Conservation (phyloP, 2,113 vertebrate species). For the Cottus gobio region DNA sequence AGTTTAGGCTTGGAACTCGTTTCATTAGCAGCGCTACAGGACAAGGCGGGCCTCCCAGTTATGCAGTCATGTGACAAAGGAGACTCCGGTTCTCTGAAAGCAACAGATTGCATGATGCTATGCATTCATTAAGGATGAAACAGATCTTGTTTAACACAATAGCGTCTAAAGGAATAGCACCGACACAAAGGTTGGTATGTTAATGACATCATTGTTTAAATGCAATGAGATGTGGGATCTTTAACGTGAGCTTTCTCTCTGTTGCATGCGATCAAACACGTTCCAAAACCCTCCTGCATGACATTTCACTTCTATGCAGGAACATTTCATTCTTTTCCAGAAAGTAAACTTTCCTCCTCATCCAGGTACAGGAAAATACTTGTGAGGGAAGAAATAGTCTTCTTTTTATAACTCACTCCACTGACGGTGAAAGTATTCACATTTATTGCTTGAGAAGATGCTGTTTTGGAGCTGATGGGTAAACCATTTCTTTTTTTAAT, state of each 20-base stretch:
- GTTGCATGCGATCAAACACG: slow-evolving; percentile 21
- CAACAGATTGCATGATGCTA: not conserved
- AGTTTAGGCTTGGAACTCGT: slow-evolving; percentile 66
- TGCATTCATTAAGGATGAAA: not conserved
- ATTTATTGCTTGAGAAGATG: slow-evolving; percentile 33
- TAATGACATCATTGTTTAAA: slow-evolving; percentile 35
- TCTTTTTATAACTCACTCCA: slow-evolving; percentile 6
- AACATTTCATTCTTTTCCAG: slow-evolving; percentile 33
- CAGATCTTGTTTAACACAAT: not conserved
- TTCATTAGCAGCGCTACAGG: slow-evolving; percentile 57
- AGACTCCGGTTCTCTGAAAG: not conserved
- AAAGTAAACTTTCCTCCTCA: not conserved
- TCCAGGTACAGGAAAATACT: slow-evolving; percentile 6
- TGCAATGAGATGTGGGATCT: slow-evolving; percentile 15
- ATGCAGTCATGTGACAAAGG: slow-evolving; percentile 8
- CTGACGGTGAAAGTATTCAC: slow-evolving; percentile 22
- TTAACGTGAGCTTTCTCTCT: slow-evolving; percentile 7
- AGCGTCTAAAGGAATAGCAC: not conserved
- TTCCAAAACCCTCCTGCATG: slow-evolving; percentile 11
- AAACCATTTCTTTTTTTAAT: slow-evolving; percentile 32
- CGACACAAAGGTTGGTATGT: not conserved
- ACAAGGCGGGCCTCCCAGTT: slow-evolving; percentile 25
- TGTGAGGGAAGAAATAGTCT: not conserved
- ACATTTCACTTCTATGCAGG: slow-evolving; percentile 7
- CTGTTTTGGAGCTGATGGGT: slow-evolving; percentile 28